These are phyloP conservation scores for Aldrovandia affinis DNA, from an alignment of 2,797 vertebrate species.

Conservation along the genomic window DNA sequence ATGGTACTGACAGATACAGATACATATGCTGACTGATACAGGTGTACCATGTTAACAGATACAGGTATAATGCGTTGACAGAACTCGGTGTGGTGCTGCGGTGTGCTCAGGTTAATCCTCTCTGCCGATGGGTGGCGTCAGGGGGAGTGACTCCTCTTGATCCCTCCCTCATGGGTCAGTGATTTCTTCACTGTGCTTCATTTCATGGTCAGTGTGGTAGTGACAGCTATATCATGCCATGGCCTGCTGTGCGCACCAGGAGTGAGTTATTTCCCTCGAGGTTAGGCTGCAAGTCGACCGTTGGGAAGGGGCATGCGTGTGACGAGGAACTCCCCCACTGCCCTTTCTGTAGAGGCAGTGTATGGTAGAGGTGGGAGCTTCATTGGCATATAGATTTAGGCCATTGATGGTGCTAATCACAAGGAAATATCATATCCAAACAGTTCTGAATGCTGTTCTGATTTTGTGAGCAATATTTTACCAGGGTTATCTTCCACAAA, in stretches of 20 bases:
- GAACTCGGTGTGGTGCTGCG: too few relatives aligned
- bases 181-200: conserved; percentile 32
- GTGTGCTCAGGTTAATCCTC: too few relatives aligned
- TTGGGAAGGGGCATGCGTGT: neutral
- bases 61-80: too few relatives aligned
- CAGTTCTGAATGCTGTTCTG: neutral
- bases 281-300: conserved; percentile 35
- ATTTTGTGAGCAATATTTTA: neutral
- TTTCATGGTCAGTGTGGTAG: conserved; percentile 32
- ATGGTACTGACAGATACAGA: too few relatives aligned
- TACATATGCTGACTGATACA: too few relatives aligned
- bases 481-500: too few relatives aligned
- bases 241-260: conserved; percentile 26
- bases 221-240: conserved; percentile 36
- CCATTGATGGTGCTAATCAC: neutral
- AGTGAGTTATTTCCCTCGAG: conserved; percentile 38
- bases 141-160: too few relatives aligned
- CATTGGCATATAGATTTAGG: neutral
- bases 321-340: neutral
- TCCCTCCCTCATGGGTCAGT: neutral
- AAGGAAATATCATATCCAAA: too few relatives aligned
- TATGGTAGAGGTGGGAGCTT: neutral
- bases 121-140: too few relatives aligned
- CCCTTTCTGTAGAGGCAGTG: neutral
- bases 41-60: too few relatives aligned